Evolutionary conservation across 1,140 invertebrate genomes (phyloP).

Genomic region (Drosophila elegans): DNA sequence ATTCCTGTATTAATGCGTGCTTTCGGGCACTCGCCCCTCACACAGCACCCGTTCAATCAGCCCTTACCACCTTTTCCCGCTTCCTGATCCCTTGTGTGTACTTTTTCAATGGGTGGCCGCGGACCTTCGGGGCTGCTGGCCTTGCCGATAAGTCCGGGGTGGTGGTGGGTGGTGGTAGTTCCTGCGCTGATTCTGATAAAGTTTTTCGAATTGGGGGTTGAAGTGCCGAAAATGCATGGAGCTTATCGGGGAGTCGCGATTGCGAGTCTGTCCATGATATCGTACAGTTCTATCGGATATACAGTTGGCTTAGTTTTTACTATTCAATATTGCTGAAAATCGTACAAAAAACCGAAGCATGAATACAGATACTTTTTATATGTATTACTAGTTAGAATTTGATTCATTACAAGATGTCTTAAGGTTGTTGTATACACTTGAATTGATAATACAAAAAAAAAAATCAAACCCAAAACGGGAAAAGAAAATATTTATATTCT

Average conservation of each 20-base stretch:
- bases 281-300: constrained; percentile 33
- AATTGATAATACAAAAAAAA: background rate
- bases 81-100: constrained; percentile 19
- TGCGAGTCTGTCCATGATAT: constrained; percentile 12
- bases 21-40: constrained; percentile 11
- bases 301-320: background rate
- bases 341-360: background rate
- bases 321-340: constrained; percentile 9
- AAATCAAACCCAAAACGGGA: background rate
- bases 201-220: constrained; percentile 58
- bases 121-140: constrained; percentile 5
- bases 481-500: constrained; percentile 5
- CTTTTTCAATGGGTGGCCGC: constrained; percentile 22
- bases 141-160: constrained; percentile 37
- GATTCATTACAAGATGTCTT: background rate
- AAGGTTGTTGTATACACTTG: background rate
- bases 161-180: constrained; percentile 35
- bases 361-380: background rate
- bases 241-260: constrained; percentile 30
- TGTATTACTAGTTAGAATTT: background rate
- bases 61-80: constrained; percentile 37
- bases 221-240: constrained; percentile 51
- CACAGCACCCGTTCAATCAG: constrained; percentile 26
- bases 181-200: constrained; percentile 51
- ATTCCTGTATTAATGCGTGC: constrained; percentile 15